Evolutionary conservation across 2,113 vertebrate genomes (phyloP), one percentile per base, ranked within the genome.

Genomic region (Girardinichthys multiradiatus): DNA sequence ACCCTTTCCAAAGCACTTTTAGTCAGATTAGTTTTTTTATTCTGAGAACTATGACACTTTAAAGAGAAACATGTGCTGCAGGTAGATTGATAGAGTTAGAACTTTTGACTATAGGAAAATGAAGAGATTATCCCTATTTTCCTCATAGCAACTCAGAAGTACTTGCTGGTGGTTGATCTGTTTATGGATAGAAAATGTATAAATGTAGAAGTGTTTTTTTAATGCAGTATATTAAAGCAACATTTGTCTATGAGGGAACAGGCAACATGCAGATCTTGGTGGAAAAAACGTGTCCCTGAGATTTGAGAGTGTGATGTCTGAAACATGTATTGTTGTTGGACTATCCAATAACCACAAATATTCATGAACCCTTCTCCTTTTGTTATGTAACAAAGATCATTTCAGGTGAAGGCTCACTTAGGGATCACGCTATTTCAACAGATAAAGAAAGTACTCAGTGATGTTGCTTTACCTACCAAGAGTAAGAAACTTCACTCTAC

Each of bases 301-400:
- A 79, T 84, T 67, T 79, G 57, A 77, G 54, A 74, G 33, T 3
- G 14, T 79, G 75, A 70, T 64, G 19, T 83, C 60, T 87, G 74
- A 74, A 62, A 72, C 15, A 29, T 63, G 58, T 57, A 78, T 78
- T 76, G 71, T 71, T 69, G 30, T 33, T 26, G 67, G 51, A 62
- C 26, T 79, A 86, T 87, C 60, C 24, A 77, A 62, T 83, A 69
- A 86, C 77, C 76, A 83, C 82, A 85, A 45, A 37, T 35, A 76
- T 89, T 90, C 86, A 10, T n/a, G 48, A n/a, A 24, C 72, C 76
- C 63, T 77, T 29, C 26, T 33, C 8, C 37, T 4, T 28, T 21
- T 31, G 26, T 57, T 74, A 79, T 58, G 77, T 67, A 70, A 76
- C 51, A 4, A 33, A 74, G 59, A 15, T 63, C 4, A 28, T n/a